A percentile compares a stretch with the other conserved stretches of the same genome.
These are phyloP conservation scores for Jaculus jaculus DNA, from an alignment of 2,113 vertebrate species.

Conservation along the genomic window DNA sequence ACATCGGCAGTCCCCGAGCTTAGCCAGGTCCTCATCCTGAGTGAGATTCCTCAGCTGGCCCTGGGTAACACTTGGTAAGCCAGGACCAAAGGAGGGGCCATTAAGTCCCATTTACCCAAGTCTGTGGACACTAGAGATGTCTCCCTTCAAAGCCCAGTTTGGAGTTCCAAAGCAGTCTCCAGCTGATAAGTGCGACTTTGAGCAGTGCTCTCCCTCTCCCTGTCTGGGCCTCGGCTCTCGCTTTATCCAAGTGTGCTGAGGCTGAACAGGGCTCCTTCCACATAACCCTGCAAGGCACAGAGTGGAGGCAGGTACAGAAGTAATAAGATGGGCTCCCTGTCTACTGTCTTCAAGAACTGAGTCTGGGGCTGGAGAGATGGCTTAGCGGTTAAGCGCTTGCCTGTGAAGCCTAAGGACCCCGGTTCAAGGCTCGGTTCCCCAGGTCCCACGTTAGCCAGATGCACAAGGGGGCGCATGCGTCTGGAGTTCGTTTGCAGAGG, in stretches of 20 bases:
- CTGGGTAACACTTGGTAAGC: background rate
- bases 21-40: background rate
- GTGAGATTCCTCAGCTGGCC: background rate
- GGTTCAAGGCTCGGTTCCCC: no score
- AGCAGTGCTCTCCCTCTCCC: background rate
- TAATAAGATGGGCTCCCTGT: background rate
- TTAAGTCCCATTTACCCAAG: background rate
- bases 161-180: background rate
- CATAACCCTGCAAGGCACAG: background rate
- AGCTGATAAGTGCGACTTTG: background rate
- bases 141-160: background rate
- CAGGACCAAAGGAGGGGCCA: background rate
- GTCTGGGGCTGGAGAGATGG: no score
- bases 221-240: background rate
- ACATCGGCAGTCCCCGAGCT: background rate
- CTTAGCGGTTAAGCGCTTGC: no score
- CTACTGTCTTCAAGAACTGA: background rate
- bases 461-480: no score
- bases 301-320: background rate
- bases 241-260: background rate
- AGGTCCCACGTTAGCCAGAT: no score
- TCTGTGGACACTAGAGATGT: background rate
- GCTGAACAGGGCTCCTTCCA: background rate
- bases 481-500: no score
- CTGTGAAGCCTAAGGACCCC: no score